Base-by-base conservation (phyloP, 1,140 invertebrate species). In the Diplogasteroides magnus region DNA sequence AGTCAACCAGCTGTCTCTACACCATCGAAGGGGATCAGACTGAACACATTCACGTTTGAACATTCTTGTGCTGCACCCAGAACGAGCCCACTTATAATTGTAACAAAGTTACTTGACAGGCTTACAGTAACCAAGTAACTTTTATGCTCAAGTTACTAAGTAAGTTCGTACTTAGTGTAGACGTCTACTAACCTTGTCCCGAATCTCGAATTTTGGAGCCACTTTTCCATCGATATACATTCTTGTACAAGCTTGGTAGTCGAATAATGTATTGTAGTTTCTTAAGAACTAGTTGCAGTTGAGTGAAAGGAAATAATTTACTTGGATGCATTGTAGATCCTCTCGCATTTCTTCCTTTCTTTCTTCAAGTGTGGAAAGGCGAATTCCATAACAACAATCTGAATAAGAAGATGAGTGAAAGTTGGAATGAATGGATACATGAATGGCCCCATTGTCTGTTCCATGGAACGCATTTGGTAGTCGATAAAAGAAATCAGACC, bases 381-480 rank as follows among this genome's bases (percentile, higher is more conserved):
- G 37, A 48, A 48, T 48, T 48, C 37, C 6, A 48, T 6, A 48
- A 48, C 6, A 48, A 48, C 37, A 6, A 48, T 48, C 37, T 48
- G 37, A 6, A 48, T 48, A 11, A 11, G 6, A 6, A 19, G 37
- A 48, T 11, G 6, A 48, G 19, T 48, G 19, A 48, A 48, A 48
- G 37, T 11, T 48, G 19, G 6, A 11, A 48, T 48, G 19, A 31
- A 62, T 25, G 31, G 62, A 26, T 55, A 75, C 67, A 29, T 77
- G 75, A 37, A 78, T 63, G 23, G 72, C 76, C 11, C 77, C 77
- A 67, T 78, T 78, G 32, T 78, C 77, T 14, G 77, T 72, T n/a
- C 77, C 77, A 68, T 74, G 71, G 64, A 68, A 78, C 59, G 71
- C 78, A 13, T 37, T 29, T 13, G 77, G 77, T 57, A 79, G 66